These are phyloP conservation scores for Psittacula echo DNA, from an alignment of 2,797 vertebrate genomes.

Conservation along the genomic window DNA sequence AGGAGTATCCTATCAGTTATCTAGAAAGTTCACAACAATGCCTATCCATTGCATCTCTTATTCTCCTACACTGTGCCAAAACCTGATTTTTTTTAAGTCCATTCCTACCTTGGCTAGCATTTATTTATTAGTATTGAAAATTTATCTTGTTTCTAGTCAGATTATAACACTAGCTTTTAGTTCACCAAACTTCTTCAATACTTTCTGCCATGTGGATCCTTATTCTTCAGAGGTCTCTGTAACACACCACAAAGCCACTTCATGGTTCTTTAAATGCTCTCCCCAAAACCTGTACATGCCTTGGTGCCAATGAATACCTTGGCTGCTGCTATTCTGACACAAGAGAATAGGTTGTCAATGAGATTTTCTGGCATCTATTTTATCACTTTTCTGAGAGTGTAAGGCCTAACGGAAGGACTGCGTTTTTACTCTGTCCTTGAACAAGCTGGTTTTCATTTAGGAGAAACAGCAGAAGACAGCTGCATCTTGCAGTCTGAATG, in stretches of 20 bases:
- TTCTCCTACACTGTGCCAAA: background rate
- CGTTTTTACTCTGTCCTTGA: background rate
- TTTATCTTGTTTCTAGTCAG: background rate
- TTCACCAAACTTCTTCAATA: background rate
- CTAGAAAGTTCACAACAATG: background rate
- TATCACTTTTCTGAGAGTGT: background rate
- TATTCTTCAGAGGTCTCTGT: background rate
- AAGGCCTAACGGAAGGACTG: background rate
- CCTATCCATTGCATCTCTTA: background rate
- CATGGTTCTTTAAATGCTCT: background rate
- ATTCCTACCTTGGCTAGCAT: background rate
- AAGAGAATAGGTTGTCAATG: background rate
- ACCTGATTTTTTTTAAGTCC: background rate
- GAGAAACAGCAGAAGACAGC: background rate
- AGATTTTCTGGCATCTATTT: background rate
- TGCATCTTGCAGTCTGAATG: background rate
- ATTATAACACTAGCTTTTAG: background rate
- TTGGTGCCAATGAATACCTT: background rate
- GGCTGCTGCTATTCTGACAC: background rate
- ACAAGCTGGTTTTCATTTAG: background rate
- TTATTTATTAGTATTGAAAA: background rate
- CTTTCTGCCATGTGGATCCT: background rate
- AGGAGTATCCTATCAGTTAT: background rate
- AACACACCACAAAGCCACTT: background rate
- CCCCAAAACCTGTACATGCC: accelerated